phyloP scores from a whole-genome alignment of 2,113 vertebrate species.

The Tetraodon nigroviridis region DNA sequence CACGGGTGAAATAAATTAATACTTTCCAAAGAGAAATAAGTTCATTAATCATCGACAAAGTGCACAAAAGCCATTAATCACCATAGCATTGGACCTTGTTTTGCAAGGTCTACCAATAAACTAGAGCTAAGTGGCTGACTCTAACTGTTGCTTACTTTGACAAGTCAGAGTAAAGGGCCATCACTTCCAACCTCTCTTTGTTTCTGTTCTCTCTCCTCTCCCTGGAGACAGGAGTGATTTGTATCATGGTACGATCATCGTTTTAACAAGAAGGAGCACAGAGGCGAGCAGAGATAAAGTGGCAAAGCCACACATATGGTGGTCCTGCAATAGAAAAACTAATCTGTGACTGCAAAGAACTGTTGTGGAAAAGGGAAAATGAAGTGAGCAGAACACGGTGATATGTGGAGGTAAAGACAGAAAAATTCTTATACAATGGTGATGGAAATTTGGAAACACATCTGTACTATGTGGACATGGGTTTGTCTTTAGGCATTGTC shows the following conservation, averaged over 20 bases:
- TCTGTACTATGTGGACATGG: conserved; percentile 2
- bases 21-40: conserved; percentile 32
- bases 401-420: conserved; percentile 32
- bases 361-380: too few species aligned
- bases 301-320: neutral
- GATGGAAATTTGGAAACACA: too few species aligned
- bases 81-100: conserved; percentile 15
- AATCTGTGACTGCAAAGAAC: too few species aligned
- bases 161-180: conserved; percentile 11
- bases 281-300: conserved; percentile 22
- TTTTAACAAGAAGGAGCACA: conserved; percentile 13
- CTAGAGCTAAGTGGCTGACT: conserved; percentile 19
- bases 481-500: too few species aligned
- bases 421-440: conserved; percentile 15
- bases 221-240: too few species aligned
- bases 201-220: too few species aligned
- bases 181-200: neutral
- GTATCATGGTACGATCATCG: conserved; percentile 1
- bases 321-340: conserved; percentile 12
- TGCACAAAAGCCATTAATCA: conserved; percentile 11
- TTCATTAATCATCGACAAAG: conserved; percentile 43
- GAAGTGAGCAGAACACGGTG: too few species aligned
- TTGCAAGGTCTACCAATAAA: conserved; percentile 26
- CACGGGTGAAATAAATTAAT: conserved; percentile 36
- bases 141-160: conserved; percentile 35